phyloP scores from a whole-genome alignment of 2,113 vertebrate genomes.

The Athene noctua region DNA sequence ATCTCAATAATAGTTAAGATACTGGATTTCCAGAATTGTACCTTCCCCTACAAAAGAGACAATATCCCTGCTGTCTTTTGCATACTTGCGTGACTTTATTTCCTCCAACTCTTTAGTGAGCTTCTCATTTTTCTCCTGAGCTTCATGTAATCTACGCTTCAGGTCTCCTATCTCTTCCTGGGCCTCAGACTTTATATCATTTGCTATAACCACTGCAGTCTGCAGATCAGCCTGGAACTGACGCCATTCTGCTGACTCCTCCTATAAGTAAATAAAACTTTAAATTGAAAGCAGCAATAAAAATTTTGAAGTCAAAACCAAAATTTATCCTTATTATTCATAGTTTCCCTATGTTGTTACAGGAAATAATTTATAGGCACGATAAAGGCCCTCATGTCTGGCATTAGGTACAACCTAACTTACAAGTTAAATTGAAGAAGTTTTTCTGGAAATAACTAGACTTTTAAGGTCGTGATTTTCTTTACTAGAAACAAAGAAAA shows the following conservation, averaged over 20 bases:
- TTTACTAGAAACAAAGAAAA: background rate
- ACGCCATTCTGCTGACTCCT: constrained; percentile 95
- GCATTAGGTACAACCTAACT: background rate
- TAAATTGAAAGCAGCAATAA: background rate
- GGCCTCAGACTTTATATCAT: constrained; percentile 95
- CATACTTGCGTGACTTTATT: constrained; percentile 94
- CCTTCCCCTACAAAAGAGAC: too few species aligned
- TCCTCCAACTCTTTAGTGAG: constrained; percentile 92
- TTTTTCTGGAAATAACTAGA: background rate
- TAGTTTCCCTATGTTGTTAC: background rate
- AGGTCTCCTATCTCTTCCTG: constrained; percentile 96
- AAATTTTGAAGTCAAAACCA: background rate
- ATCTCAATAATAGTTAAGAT: background rate
- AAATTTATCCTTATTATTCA: background rate
- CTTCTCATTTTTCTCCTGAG: constrained; percentile 91
- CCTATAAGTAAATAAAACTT: constrained; percentile 67
- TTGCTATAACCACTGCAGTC: constrained; percentile 95
- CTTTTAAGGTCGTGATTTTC: background rate
- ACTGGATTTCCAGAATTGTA: background rate
- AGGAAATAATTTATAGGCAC: background rate
- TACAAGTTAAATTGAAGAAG: background rate
- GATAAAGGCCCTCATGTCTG: background rate
- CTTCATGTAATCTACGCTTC: constrained; percentile 87
- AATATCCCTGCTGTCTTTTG: background rate
- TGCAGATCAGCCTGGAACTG: constrained; percentile 97